Evolutionary conservation across 2,888 invertebrate species (phyloP).

Genomic region (Cryptus armator): DNA sequence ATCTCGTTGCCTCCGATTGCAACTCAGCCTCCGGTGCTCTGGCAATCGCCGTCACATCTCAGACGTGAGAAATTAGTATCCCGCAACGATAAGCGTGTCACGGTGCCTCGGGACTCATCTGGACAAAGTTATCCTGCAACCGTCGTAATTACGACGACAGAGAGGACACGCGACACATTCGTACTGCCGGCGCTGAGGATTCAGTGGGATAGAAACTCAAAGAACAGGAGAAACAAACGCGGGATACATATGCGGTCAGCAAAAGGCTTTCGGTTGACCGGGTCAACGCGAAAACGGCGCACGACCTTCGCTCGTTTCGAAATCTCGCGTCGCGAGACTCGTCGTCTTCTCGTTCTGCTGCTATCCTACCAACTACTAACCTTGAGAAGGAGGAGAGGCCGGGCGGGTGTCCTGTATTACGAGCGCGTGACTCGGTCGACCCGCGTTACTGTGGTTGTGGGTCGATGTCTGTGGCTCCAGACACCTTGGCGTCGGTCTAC

Average conservation of each 20-base stretch:
- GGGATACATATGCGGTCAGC: slow-evolving; percentile 6
- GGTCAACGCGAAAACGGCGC: slow-evolving; percentile 34
- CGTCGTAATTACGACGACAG: neutral
- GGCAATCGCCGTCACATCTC: slow-evolving; percentile 10
- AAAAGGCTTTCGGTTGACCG: slow-evolving; percentile 26
- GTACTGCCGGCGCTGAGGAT: too few relatives aligned
- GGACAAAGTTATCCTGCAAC: slow-evolving; percentile 16
- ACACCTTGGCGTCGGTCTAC: slow-evolving; percentile 74
- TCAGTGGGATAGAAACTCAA: neutral
- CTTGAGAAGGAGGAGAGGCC: too few relatives aligned
- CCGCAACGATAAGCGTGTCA: slow-evolving; percentile 25
- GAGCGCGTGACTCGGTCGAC: slow-evolving; percentile 47
- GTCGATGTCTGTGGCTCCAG: slow-evolving; percentile 79
- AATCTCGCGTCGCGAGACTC: slow-evolving; percentile 38
- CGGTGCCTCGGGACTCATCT: slow-evolving; percentile 1
- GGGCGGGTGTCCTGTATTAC: slow-evolving; percentile 10
- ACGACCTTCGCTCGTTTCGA: slow-evolving; percentile 59
- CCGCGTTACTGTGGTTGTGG: slow-evolving; percentile 64
- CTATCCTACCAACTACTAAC: neutral
- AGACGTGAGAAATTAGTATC: slow-evolving; percentile 25
- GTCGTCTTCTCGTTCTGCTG: slow-evolving; percentile 20
- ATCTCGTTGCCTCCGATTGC: neutral
- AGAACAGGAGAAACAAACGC: slow-evolving; percentile 2
- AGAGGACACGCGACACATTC: too few relatives aligned
- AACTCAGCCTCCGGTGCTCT: neutral